Evolutionary conservation across 1,140 invertebrate species (phyloP).

Genomic region (Lerema accius): DNA sequence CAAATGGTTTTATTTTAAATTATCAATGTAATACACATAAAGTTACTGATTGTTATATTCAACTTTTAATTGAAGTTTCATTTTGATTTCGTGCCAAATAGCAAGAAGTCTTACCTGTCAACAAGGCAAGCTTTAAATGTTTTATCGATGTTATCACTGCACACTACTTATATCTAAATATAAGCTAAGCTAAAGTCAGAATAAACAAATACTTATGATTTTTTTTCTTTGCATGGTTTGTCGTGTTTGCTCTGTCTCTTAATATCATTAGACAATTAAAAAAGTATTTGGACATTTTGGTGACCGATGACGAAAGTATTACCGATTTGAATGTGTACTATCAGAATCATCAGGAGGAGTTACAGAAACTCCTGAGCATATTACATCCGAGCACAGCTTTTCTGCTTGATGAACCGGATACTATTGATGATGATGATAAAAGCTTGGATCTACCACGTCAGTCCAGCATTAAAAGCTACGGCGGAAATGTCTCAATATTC

Average conservation of each 20-base stretch:
- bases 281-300: constrained; percentile 82
- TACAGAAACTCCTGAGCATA: constrained; percentile 63
- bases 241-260: constrained; percentile 45
- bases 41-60: no score
- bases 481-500: constrained; percentile 66
- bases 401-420: constrained; percentile 66
- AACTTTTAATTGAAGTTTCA: constrained; percentile 16
- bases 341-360: constrained; percentile 68
- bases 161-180: constrained; percentile 37
- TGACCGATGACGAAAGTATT: constrained; percentile 69
- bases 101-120: constrained; percentile 20
- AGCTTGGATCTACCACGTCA: constrained; percentile 50
- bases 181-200: constrained; percentile 38
- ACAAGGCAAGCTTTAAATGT: constrained; percentile 43
- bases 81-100: constrained; percentile 29
- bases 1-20: no score
- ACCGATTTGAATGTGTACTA: constrained; percentile 70
- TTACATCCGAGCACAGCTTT: constrained; percentile 66
- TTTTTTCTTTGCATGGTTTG: constrained; percentile 78
- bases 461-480: constrained; percentile 60
- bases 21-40: no score
- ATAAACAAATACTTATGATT: constrained; percentile 62
- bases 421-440: constrained; percentile 69
- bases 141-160: constrained; percentile 48
- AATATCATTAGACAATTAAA: constrained; percentile 73